phyloP scores from a whole-genome alignment of 1,140 invertebrate species.

The Sitophilus oryzae region DNA sequence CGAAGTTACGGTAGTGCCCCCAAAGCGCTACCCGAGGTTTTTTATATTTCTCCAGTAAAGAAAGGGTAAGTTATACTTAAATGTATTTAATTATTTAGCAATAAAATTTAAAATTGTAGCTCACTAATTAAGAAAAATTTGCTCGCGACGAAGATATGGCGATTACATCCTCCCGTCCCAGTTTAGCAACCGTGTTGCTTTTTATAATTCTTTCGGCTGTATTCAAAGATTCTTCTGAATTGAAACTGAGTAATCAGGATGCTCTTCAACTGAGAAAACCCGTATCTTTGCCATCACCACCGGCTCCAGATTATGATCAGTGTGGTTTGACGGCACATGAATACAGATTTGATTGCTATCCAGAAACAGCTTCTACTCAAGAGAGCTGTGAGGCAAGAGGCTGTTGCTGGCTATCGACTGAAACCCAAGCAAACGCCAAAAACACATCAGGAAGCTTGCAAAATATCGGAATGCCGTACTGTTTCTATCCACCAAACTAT shows the following conservation, averaged over 20 bases:
- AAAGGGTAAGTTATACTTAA: too few relatives aligned
- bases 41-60: too few relatives aligned
- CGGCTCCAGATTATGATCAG: slow-evolving; percentile 39
- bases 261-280: too few relatives aligned
- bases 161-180: slow-evolving; percentile 35
- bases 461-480: slow-evolving; percentile 56
- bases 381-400: slow-evolving; percentile 59
- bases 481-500: slow-evolving; percentile 65
- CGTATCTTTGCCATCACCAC: slow-evolving; percentile 38
- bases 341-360: slow-evolving; percentile 72
- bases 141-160: slow-evolving; percentile 16
- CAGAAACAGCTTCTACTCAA: slow-evolving; percentile 56
- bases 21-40: too few relatives aligned
- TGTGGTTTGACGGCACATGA: slow-evolving; percentile 46
- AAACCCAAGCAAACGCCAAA: slow-evolving; percentile 32
- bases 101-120: too few relatives aligned
- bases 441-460: not conserved
- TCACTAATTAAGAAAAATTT: slow-evolving; percentile 17
- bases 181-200: slow-evolving; percentile 31
- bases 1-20: too few relatives aligned
- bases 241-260: too few relatives aligned
- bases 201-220: slow-evolving; percentile 37
- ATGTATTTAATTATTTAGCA: too few relatives aligned
- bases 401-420: slow-evolving; percentile 59
- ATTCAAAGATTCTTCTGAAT: slow-evolving; percentile 39